Conservation (phyloP, 1,140 invertebrate species). For the Drosophila pectinifera region DNA sequence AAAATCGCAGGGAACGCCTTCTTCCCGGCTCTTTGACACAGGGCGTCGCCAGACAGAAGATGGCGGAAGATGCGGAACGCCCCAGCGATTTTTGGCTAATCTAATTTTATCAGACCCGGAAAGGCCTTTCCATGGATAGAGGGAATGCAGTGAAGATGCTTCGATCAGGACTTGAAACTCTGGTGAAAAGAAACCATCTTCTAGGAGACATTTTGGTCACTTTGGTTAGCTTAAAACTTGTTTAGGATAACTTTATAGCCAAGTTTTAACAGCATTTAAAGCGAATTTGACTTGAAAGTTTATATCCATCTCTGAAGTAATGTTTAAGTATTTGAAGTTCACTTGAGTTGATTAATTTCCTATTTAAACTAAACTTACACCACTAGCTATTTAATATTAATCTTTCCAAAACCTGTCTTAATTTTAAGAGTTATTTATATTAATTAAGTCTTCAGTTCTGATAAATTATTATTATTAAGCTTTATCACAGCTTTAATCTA, state of each 20-base stretch:
- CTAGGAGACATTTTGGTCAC: background rate
- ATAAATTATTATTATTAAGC: background rate
- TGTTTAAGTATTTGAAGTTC: too few species aligned
- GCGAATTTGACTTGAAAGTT: background rate
- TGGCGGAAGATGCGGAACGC: conserved; percentile 62
- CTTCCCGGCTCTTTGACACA: conserved; percentile 70
- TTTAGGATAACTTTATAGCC: background rate
- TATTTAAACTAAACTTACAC: background rate
- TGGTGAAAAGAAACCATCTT: too few species aligned
- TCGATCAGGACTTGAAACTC: background rate
- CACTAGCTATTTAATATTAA: background rate
- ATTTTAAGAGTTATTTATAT: background rate
- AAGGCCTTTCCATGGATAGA: background rate
- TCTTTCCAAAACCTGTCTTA: background rate
- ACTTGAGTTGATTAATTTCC: too few species aligned
- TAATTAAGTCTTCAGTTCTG: background rate
- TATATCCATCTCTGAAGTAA: too few species aligned
- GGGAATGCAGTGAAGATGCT: background rate
- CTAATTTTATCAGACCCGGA: conserved; percentile 46
- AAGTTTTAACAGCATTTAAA: background rate
- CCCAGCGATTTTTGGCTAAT: conserved; percentile 57
- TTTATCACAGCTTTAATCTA: conserved; percentile 1
- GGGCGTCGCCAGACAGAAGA: conserved; percentile 73
- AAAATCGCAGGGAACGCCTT: conserved; percentile 67
- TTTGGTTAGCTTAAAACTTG: background rate